These are phyloP conservation scores for Aspidoscelis tigris DNA, from an alignment of 2,113 vertebrate genomes.

Conservation along the genomic window DNA sequence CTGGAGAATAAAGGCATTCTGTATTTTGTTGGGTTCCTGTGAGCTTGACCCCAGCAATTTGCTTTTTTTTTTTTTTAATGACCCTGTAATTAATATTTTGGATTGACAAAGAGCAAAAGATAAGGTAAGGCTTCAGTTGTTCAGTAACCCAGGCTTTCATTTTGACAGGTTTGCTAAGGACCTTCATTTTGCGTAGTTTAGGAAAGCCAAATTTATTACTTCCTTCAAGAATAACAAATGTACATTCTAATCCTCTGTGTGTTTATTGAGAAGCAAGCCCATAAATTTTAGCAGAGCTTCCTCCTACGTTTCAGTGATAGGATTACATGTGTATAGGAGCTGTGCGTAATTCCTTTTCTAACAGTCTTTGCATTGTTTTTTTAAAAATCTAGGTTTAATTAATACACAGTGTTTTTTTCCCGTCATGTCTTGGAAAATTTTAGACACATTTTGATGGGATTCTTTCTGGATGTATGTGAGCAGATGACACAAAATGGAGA, in stretches of 20 bases:
- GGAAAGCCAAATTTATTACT: background rate
- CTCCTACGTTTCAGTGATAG: background rate
- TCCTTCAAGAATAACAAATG: background rate
- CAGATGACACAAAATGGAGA: background rate
- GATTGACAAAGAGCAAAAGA: background rate
- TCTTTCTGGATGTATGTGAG: background rate
- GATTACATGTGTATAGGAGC: no score
- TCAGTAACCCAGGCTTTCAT: background rate
- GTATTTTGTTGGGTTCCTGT: background rate
- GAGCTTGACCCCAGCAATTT: background rate
- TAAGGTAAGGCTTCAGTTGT: slow-evolving; percentile 5
- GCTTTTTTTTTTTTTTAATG: no score
- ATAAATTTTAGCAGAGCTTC: background rate
- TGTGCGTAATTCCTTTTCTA: background rate
- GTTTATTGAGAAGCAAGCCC: background rate
- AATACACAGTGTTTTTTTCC: background rate
- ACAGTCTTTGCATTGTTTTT: background rate
- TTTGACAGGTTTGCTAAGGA: background rate
- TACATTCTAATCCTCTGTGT: background rate
- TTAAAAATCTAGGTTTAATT: no score
- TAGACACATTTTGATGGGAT: background rate
- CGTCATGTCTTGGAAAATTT: background rate
- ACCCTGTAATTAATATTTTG: no score
- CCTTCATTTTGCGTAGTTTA: background rate
- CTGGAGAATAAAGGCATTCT: background rate